These are phyloP conservation scores for Turdus rufiventris DNA, from an alignment of 2,113 vertebrate genomes.

Conservation along the genomic window DNA sequence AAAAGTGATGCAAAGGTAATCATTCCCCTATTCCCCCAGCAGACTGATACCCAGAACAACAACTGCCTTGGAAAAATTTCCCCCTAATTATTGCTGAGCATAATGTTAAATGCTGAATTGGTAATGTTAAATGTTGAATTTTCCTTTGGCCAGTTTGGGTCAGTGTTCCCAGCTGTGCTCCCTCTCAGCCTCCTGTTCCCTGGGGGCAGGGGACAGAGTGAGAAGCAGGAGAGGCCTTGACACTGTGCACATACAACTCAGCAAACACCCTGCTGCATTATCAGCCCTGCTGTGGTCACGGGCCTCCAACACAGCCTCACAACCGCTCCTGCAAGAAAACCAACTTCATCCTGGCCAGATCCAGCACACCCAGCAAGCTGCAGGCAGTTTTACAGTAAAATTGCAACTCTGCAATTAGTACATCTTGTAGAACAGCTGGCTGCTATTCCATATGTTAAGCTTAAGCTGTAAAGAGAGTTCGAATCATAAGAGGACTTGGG, in stretches of 20 bases:
- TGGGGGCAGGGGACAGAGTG: neutral
- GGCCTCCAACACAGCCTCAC: neutral
- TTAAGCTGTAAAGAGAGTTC: neutral
- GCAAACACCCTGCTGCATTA: neutral
- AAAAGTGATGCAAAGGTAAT: neutral
- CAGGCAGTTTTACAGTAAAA: neutral
- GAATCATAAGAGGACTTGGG: neutral
- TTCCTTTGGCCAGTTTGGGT: neutral
- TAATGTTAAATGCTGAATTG: neutral
- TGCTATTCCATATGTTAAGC: neutral
- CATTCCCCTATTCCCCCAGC: neutral
- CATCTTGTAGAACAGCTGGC: neutral
- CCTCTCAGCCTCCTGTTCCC: neutral
- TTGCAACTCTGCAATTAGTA: rapidly evolving
- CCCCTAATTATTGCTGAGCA: neutral
- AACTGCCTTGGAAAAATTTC: neutral
- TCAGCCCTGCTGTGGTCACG: neutral
- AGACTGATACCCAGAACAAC: neutral
- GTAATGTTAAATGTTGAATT: no score
- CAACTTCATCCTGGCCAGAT: neutral
- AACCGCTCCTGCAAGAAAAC: neutral
- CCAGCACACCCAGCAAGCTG: neutral
- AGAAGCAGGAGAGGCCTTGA: neutral
- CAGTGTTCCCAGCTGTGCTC: neutral
- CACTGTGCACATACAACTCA: neutral